Conservation (phyloP, 2,113 vertebrate genomes). For the Pyrgilauda ruficollis region DNA sequence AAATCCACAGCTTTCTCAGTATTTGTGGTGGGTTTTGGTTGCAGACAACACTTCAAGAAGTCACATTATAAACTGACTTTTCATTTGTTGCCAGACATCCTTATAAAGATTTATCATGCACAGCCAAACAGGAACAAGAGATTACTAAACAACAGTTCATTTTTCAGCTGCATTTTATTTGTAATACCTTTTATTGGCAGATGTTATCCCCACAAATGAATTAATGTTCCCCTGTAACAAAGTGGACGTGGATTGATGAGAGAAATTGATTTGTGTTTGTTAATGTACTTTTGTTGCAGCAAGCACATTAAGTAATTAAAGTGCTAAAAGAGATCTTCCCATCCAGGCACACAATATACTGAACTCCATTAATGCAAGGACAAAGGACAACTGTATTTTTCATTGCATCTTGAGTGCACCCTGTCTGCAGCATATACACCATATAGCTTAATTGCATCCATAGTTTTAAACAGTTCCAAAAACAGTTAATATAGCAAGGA, state of each 20-base stretch:
- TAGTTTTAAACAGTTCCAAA: neutral
- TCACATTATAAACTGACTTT: neutral
- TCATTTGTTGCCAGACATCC: neutral
- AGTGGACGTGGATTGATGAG: conserved; percentile 19
- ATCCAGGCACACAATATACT: neutral
- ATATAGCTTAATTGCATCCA: neutral
- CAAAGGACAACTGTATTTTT: neutral
- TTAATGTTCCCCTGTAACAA: conserved; percentile 13
- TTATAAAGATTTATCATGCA: neutral
- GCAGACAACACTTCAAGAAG: neutral
- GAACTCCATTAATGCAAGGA: conserved; percentile 6
- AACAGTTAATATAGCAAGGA: neutral
- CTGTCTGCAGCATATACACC: neutral
- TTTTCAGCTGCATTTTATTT: conserved; percentile 54
- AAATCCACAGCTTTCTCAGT: neutral
- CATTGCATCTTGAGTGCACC: neutral
- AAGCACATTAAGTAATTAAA: conserved; percentile 58
- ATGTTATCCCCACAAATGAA: conserved; percentile 39
- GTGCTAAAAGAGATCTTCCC: neutral
- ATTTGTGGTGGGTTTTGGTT: neutral
- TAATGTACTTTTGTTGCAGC: conserved; percentile 20
- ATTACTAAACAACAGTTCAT: conserved; percentile 22
- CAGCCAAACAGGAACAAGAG: neutral
- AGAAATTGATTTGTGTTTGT: conserved; percentile 47
- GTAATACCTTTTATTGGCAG: conserved; percentile 44